Percentiles rank a stretch among this genome's conserved stretches.
Evolutionary conservation across 2,797 vertebrate genomes (phyloP).

Genomic region (Nannoperca australis): DNA sequence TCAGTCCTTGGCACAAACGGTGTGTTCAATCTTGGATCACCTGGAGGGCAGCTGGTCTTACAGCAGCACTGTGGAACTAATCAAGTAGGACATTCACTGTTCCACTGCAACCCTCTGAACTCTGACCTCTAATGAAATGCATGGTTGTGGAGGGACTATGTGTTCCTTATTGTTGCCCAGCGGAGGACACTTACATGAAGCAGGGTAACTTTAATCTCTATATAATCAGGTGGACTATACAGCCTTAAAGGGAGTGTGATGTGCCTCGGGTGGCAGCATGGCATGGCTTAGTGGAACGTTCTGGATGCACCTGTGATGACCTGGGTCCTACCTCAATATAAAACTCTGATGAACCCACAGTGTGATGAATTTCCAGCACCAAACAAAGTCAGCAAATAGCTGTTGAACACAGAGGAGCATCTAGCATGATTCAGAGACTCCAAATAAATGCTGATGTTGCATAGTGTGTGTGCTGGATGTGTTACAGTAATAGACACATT

Average conservation of each 20-base stretch:
- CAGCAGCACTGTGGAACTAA: slow-evolving; percentile 31
- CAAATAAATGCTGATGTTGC: background rate
- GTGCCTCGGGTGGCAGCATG: background rate
- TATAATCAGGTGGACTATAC: background rate
- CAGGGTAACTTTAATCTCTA: background rate
- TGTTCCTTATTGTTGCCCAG: slow-evolving; percentile 4
- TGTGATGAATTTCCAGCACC: background rate
- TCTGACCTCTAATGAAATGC: slow-evolving; percentile 39
- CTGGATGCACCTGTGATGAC: background rate
- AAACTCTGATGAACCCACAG: background rate
- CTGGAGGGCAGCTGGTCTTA: slow-evolving; percentile 45
- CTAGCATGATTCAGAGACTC: background rate
- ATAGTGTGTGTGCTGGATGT: no score
- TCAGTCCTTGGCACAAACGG: slow-evolving; percentile 35
- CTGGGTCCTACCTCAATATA: background rate
- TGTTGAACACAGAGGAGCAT: no score
- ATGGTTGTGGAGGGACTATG: slow-evolving; percentile 7
- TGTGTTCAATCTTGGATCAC: slow-evolving; percentile 44
- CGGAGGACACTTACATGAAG: background rate
- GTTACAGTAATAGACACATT: no score
- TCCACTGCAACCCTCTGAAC: slow-evolving; percentile 32
- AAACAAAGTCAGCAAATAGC: no score
- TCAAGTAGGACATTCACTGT: slow-evolving; percentile 24
- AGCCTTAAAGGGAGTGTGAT: background rate
- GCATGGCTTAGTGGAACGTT: background rate